Evolutionary conservation across 1,140 invertebrate genomes (phyloP).

Genomic region (Octopus sinensis): DNA sequence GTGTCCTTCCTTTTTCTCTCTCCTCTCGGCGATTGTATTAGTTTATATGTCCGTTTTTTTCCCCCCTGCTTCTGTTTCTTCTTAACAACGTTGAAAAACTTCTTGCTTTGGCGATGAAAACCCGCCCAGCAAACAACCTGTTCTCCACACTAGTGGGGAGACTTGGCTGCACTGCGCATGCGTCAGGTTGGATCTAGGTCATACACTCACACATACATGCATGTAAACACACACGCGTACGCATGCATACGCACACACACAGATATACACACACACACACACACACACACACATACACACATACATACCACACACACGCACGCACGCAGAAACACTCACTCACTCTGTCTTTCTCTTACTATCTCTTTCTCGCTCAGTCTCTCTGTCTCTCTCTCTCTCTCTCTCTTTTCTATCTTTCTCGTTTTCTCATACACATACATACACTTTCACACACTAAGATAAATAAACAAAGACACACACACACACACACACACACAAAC

Average conservation of each 20-base stretch:
- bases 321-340: background rate
- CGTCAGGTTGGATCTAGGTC: background rate
- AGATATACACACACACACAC: background rate
- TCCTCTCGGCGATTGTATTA: too few species aligned
- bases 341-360: background rate
- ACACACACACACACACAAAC: background rate
- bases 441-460: background rate
- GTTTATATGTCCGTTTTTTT: too few species aligned
- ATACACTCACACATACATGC: background rate
- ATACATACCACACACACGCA: background rate
- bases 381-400: background rate
- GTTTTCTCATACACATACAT: background rate
- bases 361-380: background rate
- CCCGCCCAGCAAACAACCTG: too few species aligned
- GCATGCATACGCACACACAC: background rate
- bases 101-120: too few species aligned
- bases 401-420: background rate
- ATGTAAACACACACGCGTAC: background rate
- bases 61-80: too few species aligned
- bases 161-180: background rate
- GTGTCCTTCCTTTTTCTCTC: too few species aligned
- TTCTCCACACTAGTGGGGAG: too few species aligned
- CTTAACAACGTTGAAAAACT: too few species aligned
- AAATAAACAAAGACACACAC: background rate
- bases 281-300: background rate